A percentile compares a stretch with the other conserved stretches of the same genome.
Conservation (phyloP, 2,797 vertebrate genomes). For the Pterois miles region DNA sequence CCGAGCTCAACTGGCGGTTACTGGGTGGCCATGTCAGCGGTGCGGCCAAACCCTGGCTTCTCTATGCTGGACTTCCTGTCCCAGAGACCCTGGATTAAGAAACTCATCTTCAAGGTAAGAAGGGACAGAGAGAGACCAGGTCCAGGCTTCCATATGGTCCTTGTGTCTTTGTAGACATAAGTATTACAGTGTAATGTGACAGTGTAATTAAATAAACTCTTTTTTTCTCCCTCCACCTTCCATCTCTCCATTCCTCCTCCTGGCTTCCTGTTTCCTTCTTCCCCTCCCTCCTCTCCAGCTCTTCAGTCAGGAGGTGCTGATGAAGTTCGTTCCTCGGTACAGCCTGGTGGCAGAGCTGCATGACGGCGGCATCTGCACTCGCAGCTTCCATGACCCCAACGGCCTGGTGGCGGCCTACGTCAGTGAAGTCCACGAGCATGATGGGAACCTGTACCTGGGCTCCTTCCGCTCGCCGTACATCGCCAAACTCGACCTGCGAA, state of each 20-base stretch:
- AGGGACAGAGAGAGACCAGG: background rate
- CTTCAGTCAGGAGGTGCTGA: constrained; percentile 89
- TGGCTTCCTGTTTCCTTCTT: background rate
- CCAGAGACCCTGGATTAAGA: constrained; percentile 94
- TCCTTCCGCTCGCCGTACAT: constrained; percentile 92
- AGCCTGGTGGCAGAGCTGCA: constrained; percentile 92
- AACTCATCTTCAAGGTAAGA: constrained; percentile 93
- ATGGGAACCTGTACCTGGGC: constrained; percentile 91
- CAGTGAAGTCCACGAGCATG: constrained; percentile 92
- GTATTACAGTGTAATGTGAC: background rate
- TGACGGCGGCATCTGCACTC: constrained; percentile 89
- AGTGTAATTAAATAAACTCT: background rate
- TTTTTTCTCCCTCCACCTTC: background rate
- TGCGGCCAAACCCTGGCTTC: constrained; percentile 93
- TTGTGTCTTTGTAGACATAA: background rate
- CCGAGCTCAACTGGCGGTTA: constrained; percentile 94
- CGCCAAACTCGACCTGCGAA: constrained; percentile 87
- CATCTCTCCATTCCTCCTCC: background rate
- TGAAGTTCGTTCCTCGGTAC: constrained; percentile 91
- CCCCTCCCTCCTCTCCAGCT: constrained; percentile 76
- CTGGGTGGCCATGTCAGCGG: constrained; percentile 92
- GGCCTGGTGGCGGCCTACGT: constrained; percentile 86
- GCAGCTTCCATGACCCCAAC: constrained; percentile 92
- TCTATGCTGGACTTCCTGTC: constrained; percentile 96
- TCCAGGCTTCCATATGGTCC: background rate